phyloP scores from a whole-genome alignment of 2,797 vertebrate genomes.

The Micropoecilia bifurca region DNA sequence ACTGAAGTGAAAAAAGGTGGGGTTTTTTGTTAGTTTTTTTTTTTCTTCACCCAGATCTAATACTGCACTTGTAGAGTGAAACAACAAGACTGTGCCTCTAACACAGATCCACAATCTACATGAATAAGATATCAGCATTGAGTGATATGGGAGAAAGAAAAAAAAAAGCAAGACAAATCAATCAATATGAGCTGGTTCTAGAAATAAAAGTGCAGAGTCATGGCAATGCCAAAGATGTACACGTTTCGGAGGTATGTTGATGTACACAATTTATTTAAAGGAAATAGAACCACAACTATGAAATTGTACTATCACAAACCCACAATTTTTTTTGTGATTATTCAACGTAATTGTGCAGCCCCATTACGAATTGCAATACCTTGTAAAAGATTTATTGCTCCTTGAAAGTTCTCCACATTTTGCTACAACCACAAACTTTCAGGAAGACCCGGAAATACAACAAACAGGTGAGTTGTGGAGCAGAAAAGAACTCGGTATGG shows the following conservation, averaged over 20 bases:
- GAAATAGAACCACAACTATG: not conserved
- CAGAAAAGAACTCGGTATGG: not conserved
- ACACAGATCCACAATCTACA: conserved; percentile 67
- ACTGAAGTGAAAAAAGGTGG: conserved; percentile 64
- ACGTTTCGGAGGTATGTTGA: not conserved
- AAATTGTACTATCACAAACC: not conserved
- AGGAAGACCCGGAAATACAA: not conserved
- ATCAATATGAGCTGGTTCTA: conserved; percentile 51
- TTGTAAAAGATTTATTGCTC: not conserved
- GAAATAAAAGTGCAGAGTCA: conserved; percentile 49
- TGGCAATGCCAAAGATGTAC: conserved; percentile 22
- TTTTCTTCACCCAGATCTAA: conserved; percentile 54
- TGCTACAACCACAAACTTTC: not conserved
- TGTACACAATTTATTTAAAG: not conserved
- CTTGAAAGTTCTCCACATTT: not conserved
- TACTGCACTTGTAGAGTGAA: conserved; percentile 59
- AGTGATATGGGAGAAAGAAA: conserved; percentile 59
- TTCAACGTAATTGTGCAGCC: not conserved
- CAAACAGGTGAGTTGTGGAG: not conserved
- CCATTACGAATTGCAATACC: not conserved
- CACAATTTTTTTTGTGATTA: not conserved
- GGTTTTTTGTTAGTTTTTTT: conserved; percentile 20
- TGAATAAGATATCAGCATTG: conserved; percentile 75
- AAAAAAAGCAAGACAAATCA: not conserved
- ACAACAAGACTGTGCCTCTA: conserved; percentile 41